Percentiles rank a stretch among this genome's conserved stretches.
Evolutionary conservation across 2,888 invertebrate species (phyloP).

Genomic region (Tridacna crocea): DNA sequence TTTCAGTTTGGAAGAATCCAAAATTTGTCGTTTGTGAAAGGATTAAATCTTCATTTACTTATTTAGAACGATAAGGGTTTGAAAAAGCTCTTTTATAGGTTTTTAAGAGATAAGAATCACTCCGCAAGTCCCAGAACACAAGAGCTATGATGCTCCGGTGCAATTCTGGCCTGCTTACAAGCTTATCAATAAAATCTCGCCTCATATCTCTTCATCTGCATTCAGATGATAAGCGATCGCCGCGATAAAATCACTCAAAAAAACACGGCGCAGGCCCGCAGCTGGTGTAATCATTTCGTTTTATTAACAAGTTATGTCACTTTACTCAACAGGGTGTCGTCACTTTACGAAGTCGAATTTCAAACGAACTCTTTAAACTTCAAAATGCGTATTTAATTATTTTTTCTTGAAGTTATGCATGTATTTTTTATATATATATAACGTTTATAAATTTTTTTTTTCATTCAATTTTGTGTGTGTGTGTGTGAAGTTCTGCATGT

Average conservation of each 20-base stretch:
- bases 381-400: slow-evolving; percentile 38
- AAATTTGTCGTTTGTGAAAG: no score
- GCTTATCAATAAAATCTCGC: slow-evolving; percentile 45
- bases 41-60: no score
- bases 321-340: slow-evolving; percentile 53
- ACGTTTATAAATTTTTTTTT: not conserved
- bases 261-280: slow-evolving; percentile 37
- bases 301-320: slow-evolving; percentile 63
- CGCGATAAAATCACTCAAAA: slow-evolving; percentile 51
- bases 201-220: slow-evolving; percentile 41
- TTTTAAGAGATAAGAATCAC: slow-evolving; percentile 19
- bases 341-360: slow-evolving; percentile 55
- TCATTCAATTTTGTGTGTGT: no score
- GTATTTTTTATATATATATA: not conserved
- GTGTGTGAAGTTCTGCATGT: no score
- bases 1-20: no score
- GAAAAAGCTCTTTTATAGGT: no score
- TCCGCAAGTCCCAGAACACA: not conserved
- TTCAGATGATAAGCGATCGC: slow-evolving; percentile 45
- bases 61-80: no score
- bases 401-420: slow-evolving; percentile 19
- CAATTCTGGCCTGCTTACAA: slow-evolving; percentile 27
- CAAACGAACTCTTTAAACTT: slow-evolving; percentile 61
- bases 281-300: slow-evolving; percentile 60
- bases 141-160: slow-evolving; percentile 11